phyloP scores from a whole-genome alignment of 1,140 invertebrate species.

The Solenopsis fugax region DNA sequence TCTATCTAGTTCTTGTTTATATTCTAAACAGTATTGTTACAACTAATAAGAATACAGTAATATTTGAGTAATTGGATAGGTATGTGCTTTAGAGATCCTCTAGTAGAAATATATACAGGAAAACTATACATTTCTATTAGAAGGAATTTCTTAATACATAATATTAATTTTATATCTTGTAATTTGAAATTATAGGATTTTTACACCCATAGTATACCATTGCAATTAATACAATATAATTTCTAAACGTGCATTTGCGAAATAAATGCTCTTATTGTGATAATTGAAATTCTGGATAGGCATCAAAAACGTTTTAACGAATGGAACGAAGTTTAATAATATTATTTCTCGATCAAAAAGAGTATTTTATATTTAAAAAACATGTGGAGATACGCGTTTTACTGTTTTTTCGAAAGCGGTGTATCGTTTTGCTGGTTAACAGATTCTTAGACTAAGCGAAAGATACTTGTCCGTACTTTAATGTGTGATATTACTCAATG shows the following conservation, averaged over 20 bases:
- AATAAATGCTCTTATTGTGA: neutral
- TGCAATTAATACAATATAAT: conserved; percentile 9
- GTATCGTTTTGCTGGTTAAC: conserved; percentile 30
- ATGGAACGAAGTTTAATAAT: conserved; percentile 1
- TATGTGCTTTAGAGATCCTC: too few species aligned
- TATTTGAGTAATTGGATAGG: too few species aligned
- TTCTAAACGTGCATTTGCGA: neutral
- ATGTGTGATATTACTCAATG: conserved; percentile 64
- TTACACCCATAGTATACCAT: neutral
- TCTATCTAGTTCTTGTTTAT: too few species aligned
- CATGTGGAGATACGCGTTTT: neutral
- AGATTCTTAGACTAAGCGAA: conserved; percentile 28
- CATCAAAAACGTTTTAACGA: neutral
- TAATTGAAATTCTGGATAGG: neutral
- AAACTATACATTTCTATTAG: too few species aligned
- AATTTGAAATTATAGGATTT: neutral
- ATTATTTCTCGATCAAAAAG: conserved; percentile 26
- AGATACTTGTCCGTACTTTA: conserved; percentile 51
- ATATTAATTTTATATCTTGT: neutral
- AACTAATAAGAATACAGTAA: too few species aligned
- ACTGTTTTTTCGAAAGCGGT: conserved; percentile 15
- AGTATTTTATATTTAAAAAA: neutral
- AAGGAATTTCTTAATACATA: too few species aligned
- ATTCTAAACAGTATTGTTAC: too few species aligned
- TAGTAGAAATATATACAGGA: too few species aligned